Base-by-base conservation (phyloP, 2,113 vertebrate genomes). In the Diglossa brunneiventris region DNA sequence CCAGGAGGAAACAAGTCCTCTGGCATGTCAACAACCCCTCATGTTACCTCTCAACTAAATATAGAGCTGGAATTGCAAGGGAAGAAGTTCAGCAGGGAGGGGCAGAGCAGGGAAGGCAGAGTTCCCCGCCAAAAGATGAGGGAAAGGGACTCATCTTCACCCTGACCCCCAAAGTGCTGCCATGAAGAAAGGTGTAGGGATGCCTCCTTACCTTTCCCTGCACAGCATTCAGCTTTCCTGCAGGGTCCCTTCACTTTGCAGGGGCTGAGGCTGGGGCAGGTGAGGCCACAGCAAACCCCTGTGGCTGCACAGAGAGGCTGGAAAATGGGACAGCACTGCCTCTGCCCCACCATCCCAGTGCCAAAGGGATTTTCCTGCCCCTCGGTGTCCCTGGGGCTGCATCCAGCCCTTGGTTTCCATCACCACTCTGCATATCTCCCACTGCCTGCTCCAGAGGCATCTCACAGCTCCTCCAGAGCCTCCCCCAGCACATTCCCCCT, bases 131-230 rank as follows among this genome's bases (percentile, higher is more conserved):
- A 47, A 39, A 85, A 41, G 49, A 41, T 0, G 4, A 42, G 23
- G 66, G 16, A n/a, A 56, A 64, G 16, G 39, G 58, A 3, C 20
- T 42, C 3, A 0, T 22, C 42, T 62, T 61, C 41, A 5, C 41
- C 10, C 59, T 49, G 12, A 13, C 8, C n/a, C 30, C 23, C n/a
- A 24, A 49, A 6, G 6, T 37, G 11, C 68, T 30, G 37, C 11
- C 4, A 0, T 11, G 62, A 23, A 37, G 42, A 52, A 75, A 82
- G 28, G 9, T 0, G 1, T 2, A 26, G 20, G 12, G 53, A 6
- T 24, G 6, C 9, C 19, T 26, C 52, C 31, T 37, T 18, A 16
- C 21, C 39, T 58, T 26, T 27, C 31, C 31, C 23, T 13, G 31
- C n/a, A 6, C 49, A 50, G 26, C 30, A 26, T 39, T 61, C 85